These are phyloP conservation scores for Tretioscincus oriximinensis DNA, from an alignment of 2,113 vertebrate species.

Conservation along the genomic window DNA sequence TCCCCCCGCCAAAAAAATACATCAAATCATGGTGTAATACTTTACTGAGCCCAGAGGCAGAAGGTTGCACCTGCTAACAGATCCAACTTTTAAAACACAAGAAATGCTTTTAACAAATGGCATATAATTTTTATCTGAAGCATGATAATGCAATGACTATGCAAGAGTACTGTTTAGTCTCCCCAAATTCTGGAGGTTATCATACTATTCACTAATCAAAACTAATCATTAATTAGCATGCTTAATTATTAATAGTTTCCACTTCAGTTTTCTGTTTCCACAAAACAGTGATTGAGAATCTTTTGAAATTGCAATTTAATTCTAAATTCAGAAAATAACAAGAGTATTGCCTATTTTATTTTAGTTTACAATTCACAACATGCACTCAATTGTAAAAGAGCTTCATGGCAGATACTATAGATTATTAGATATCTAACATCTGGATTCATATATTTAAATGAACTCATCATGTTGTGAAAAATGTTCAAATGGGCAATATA, in stretches of 20 bases:
- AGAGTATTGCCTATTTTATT: neutral
- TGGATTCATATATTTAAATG: no score
- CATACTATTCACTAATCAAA: conserved; percentile 11
- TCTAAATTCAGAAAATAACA: conserved; percentile 12
- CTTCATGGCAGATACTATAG: no score
- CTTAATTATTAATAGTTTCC: neutral
- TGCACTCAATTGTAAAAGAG: no score
- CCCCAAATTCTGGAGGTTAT: neutral
- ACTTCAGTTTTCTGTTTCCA: conserved; percentile 4
- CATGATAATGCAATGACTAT: neutral
- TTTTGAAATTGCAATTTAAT: neutral
- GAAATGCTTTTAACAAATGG: neutral
- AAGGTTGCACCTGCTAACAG: neutral
- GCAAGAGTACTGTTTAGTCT: neutral
- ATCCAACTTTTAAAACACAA: conserved; percentile 16
- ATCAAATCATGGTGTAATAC: no score
- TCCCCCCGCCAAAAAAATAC: no score
- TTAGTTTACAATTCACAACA: neutral
- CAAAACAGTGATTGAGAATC: neutral
- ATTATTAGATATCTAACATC: no score
- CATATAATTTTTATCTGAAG: conserved; percentile 10
- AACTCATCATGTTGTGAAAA: no score
- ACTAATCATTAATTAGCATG: neutral
- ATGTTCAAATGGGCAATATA: no score
- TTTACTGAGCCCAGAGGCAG: no score